Evolutionary conservation across 2,888 invertebrate genomes (phyloP).

Genomic region (Lasioglossum marginatum): DNA sequence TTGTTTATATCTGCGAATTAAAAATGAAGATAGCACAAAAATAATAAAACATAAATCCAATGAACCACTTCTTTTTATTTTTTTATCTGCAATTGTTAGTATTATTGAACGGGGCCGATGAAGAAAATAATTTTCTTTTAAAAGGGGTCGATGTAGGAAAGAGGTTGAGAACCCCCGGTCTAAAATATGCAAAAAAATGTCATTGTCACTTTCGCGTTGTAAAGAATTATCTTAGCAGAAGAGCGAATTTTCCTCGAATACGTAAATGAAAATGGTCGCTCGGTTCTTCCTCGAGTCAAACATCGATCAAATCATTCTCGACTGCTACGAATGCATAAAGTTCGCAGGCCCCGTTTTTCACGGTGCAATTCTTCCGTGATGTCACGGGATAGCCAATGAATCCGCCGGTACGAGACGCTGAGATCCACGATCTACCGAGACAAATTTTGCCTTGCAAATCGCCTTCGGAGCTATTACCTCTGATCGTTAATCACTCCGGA

Average conservation of each 20-base stretch:
- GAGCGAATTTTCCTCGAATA: background rate
- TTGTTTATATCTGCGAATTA: too few species aligned
- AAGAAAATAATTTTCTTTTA: too few species aligned
- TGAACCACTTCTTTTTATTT: too few species aligned
- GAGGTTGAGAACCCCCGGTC: too few species aligned
- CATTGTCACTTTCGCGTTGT: background rate
- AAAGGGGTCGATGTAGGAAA: too few species aligned
- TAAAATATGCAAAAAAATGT: background rate
- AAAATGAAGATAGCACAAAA: too few species aligned
- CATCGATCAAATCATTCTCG: background rate
- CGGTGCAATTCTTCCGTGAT: conserved; percentile 15
- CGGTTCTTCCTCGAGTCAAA: background rate
- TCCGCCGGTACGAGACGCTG: conserved; percentile 4
- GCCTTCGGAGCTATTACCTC: background rate
- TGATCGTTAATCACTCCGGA: conserved; percentile 1
- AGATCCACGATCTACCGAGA: conserved; percentile 2
- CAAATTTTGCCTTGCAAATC: background rate
- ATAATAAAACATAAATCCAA: too few species aligned
- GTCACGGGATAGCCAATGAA: background rate
- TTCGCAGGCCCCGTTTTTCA: background rate
- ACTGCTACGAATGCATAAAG: background rate
- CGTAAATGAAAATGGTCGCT: background rate
- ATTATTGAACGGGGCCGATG: too few species aligned
- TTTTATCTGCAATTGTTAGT: too few species aligned
- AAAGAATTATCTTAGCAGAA: background rate